Conservation (phyloP, 2,888 invertebrate species). For the Drosophila nr. fundita region DNA sequence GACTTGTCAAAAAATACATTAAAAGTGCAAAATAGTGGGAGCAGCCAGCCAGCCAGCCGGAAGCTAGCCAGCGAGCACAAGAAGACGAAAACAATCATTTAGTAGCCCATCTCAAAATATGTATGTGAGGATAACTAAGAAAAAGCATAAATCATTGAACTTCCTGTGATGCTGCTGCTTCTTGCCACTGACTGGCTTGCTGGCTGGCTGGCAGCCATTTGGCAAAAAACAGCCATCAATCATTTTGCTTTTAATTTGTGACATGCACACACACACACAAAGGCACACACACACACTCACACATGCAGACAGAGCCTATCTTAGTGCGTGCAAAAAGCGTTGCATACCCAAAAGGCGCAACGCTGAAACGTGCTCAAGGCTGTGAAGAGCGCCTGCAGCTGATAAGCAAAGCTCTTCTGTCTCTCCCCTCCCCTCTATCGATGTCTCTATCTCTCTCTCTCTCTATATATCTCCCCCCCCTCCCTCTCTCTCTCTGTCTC, state of each 20-base stretch:
- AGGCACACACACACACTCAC: constrained; percentile 11
- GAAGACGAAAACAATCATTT: constrained; percentile 72
- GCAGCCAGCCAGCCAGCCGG: constrained; percentile 5
- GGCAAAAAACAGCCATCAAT: constrained; percentile 67
- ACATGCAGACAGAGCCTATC: constrained; percentile 23
- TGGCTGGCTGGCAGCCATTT: constrained; percentile 28
- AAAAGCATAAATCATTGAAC: constrained; percentile 77
- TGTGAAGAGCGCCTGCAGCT: constrained; percentile 27
- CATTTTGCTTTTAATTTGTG: constrained; percentile 77
- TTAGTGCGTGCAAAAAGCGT: constrained; percentile 43
- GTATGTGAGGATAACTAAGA: constrained; percentile 35
- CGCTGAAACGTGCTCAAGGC: constrained; percentile 63
- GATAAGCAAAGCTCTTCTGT: constrained; percentile 54
- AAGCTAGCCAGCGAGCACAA: constrained; percentile 1
- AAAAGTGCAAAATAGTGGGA: constrained; percentile 72
- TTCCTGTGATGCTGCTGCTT: constrained; percentile 34
- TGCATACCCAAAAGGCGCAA: constrained; percentile 52
- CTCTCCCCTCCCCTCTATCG: not conserved
- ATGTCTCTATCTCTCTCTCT: not conserved
- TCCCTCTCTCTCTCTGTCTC: not conserved
- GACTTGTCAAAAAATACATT: constrained; percentile 78
- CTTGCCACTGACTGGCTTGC: not conserved
- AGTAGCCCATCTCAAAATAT: constrained; percentile 55
- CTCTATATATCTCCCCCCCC: too few species aligned
- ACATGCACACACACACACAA: constrained; percentile 43